Evolutionary conservation across 2,797 vertebrate genomes (phyloP), one percentile per base, ranked within the genome.

Genomic region (Eospalax fontanierii): DNA sequence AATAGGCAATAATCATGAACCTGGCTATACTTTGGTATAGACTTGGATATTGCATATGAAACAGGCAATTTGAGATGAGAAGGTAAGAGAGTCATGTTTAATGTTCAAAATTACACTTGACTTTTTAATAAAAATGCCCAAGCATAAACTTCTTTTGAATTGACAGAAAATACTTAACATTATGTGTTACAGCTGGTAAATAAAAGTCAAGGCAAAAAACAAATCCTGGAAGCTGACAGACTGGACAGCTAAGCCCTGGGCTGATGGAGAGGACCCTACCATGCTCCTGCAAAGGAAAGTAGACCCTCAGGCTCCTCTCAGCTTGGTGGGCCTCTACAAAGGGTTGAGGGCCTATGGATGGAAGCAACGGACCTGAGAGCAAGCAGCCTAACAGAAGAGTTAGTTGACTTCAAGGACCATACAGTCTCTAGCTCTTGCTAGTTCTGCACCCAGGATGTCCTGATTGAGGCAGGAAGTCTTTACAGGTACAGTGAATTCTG

Each of bases 51-150:
- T 30, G 91, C 75, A 73, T 12, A 22, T 30, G 26, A 15, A 22
- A 30, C 19, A 18, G 26, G 33, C 16, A 14, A 28, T 61, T 35
- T 54, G 65, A 92, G 35, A 43, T 54, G 43, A 74, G 26, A 68
- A 74, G 43, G 18, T 4, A 43, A 87, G 59, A 46, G 57, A 73
- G 73, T 33, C 7, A n/a, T 33, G 9, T 22, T n/a, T 73, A 14
- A 76, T 78, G 79, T 94, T 85, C 38, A 68, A 83, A 90, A 61
- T 71, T 38, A 46, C 68, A 59, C 28, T 87, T 35, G 54, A 68
- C 28, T 21, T 82, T 57, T 84, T 28, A 54, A 81, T n/a, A 76
- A 15, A 82, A 70, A 87, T 68, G 22, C 2, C 28, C 24, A 87
- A 75, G 3, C 16, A 59, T 88, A 54, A 81, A 59, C 12, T 33